Base-by-base conservation (phyloP, 2,888 invertebrate species). In the Clivina fossor region DNA sequence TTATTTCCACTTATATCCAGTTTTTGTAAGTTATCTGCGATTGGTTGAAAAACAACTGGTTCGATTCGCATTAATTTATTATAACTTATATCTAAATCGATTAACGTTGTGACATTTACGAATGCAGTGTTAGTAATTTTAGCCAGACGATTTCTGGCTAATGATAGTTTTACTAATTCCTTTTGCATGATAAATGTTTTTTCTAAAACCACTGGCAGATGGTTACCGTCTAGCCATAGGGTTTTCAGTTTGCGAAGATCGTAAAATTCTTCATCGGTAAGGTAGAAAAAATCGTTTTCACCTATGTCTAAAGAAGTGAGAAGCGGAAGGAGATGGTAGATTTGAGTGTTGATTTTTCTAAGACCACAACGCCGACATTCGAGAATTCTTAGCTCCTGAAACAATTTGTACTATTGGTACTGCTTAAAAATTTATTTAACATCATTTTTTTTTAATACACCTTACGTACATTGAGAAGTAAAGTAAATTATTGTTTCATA, bases 221-320 rank as follows among this genome's bases (percentile, higher is more conserved):
- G 84, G 75, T 90, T 90, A 15, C 89, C 88, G 65, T 90, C 88
- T 60, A 90, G 74, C 62, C 79, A 78, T 38, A 88, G 74, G 62
- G 75, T 80, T 66, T 78, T 81, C 26, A 89, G 72, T 57, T 81
- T 80, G 65, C 80, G 83, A 41, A 88, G 76, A 67, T 84, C 85
- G 63, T 79, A 78, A 69, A 86, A 88, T 69, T 88, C 87, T 66
- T 87, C 86, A 40, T 82, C 77, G 61, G 83, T 82, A 48, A 88
- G 74, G 71, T 85, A 88, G 73, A 87, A 87, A 69, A 90, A 85
- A 56, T 80, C 80, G 74, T 90, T 90, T 68, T 86, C 80, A 33
- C 89, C 88, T 64, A 90, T 75, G 74, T 90, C 90, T 64, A 90
- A 74, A 69, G 86, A 84, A 63, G 81, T 81, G 59, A 90, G 77